A percentile compares a stretch with the other conserved stretches of the same genome.
Conservation (phyloP, 2,888 invertebrate species). For the Pammene fasciana region DNA sequence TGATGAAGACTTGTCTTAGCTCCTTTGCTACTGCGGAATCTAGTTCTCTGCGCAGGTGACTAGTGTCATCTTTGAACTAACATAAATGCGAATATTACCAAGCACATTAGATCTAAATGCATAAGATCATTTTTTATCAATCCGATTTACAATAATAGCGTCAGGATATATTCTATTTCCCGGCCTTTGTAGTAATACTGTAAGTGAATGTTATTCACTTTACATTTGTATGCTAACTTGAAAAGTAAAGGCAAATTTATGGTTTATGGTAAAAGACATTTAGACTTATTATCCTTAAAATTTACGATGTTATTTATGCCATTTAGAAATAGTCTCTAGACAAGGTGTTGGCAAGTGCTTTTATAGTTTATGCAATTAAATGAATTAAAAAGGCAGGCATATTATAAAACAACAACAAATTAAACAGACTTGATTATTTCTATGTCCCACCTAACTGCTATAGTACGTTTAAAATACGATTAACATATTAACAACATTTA, state of each 20-base stretch:
- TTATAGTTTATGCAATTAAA: not conserved
- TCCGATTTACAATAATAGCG: not conserved
- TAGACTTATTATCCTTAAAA: not conserved
- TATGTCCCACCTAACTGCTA: conserved; percentile 14
- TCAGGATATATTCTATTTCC: not conserved
- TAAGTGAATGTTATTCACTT: too few species aligned
- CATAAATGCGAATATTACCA: not conserved
- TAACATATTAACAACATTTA: conserved; percentile 43
- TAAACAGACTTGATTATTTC: not conserved
- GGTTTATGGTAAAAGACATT: not conserved
- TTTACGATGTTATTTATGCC: not conserved
- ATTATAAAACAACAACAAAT: not conserved
- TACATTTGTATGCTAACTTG: too few species aligned
- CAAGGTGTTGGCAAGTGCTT: not conserved
- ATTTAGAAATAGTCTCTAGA: not conserved
- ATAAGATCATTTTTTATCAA: not conserved
- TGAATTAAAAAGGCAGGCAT: conserved; percentile 3
- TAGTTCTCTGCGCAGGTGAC: not conserved
- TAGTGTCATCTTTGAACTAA: not conserved
- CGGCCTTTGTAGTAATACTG: not conserved
- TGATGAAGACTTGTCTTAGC: conserved; percentile 5
- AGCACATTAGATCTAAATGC: conserved; percentile 2
- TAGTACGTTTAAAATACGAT: conserved; percentile 16
- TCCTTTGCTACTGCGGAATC: conserved; percentile 7
- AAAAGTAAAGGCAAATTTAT: too few species aligned